Conservation (phyloP, 2,797 vertebrate genomes). For the Poeciliopsis turneri region DNA sequence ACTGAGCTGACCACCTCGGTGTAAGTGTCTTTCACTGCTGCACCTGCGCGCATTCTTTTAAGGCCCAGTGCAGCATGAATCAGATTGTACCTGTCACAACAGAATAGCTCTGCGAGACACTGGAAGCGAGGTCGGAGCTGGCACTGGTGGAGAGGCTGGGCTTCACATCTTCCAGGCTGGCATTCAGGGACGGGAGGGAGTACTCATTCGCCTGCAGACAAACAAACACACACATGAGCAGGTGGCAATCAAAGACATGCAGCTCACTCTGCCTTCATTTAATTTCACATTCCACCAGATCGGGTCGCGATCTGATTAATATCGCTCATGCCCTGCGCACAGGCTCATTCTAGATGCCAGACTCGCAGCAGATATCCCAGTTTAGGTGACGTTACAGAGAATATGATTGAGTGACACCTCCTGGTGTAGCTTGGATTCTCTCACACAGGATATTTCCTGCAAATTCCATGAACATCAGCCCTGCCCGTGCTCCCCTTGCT, state of each 20-base stretch:
- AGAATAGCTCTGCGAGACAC: conserved; percentile 98
- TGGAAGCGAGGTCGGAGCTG: conserved; percentile 96
- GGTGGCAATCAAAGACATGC: conserved; percentile 23
- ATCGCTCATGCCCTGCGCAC: conserved; percentile 1
- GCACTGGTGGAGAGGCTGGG: conserved; percentile 96
- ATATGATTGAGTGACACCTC: conserved; percentile 40
- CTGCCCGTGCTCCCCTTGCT: conserved; percentile 55
- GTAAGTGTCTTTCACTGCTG: conserved; percentile 47
- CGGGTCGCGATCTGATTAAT: conserved; percentile 29
- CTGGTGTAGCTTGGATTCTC: conserved; percentile 55
- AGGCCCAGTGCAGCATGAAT: conserved; percentile 56
- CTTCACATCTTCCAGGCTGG: conserved; percentile 98
- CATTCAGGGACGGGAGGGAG: conserved; percentile 95
- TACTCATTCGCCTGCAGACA: conserved; percentile 94
- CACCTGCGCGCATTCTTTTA: conserved; percentile 45
- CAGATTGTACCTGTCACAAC: conserved; percentile 92
- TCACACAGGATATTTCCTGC: conserved; percentile 54
- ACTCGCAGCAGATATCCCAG: conserved; percentile 31
- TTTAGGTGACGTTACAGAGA: conserved; percentile 32
- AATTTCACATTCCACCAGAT: conserved; percentile 46
- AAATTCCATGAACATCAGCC: conserved; percentile 49
- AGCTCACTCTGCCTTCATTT: conserved; percentile 12
- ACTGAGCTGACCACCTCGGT: conserved; percentile 25
- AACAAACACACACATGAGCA: conserved; percentile 46
- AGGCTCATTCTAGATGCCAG: conserved; percentile 13